phyloP scores from a whole-genome alignment of 2,113 vertebrate genomes.

The Entelurus aequoreus region DNA sequence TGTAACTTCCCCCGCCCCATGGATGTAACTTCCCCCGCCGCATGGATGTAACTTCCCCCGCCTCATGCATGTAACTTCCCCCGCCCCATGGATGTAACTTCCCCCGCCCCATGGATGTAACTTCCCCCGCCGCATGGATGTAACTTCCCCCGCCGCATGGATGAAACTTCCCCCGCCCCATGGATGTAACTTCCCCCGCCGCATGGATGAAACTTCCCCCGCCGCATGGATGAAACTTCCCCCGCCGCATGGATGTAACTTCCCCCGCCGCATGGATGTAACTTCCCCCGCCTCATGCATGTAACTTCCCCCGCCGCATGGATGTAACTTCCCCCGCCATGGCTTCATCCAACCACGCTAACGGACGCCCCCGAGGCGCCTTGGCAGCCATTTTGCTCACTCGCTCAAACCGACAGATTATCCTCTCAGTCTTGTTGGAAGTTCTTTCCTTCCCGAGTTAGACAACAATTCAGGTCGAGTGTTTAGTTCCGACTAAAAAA shows the following conservation, averaged over 20 bases:
- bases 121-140: slow-evolving; percentile 25
- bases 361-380: slow-evolving; percentile 26
- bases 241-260: slow-evolving; percentile 22
- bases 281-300: slow-evolving; percentile 26
- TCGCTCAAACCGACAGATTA: slow-evolving; percentile 21
- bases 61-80: too few relatives aligned
- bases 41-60: slow-evolving; percentile 25
- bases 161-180: too few relatives aligned
- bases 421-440: slow-evolving; percentile 14
- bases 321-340: slow-evolving; percentile 40
- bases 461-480: slow-evolving; percentile 33
- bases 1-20: slow-evolving; percentile 31
- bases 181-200: slow-evolving; percentile 31
- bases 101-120: slow-evolving; percentile 23
- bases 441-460: slow-evolving; percentile 23
- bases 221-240: slow-evolving; percentile 25
- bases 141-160: slow-evolving; percentile 39
- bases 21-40: slow-evolving; percentile 31
- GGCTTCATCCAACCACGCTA: slow-evolving; percentile 41
- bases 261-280: slow-evolving; percentile 24
- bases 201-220: slow-evolving; percentile 25
- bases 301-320: slow-evolving; percentile 31
- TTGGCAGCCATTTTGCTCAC: slow-evolving; percentile 13
- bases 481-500: slow-evolving; percentile 11
- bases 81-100: slow-evolving; percentile 21